Conservation (phyloP, 2,888 invertebrate species). For the Temnothorax ravouxi region DNA sequence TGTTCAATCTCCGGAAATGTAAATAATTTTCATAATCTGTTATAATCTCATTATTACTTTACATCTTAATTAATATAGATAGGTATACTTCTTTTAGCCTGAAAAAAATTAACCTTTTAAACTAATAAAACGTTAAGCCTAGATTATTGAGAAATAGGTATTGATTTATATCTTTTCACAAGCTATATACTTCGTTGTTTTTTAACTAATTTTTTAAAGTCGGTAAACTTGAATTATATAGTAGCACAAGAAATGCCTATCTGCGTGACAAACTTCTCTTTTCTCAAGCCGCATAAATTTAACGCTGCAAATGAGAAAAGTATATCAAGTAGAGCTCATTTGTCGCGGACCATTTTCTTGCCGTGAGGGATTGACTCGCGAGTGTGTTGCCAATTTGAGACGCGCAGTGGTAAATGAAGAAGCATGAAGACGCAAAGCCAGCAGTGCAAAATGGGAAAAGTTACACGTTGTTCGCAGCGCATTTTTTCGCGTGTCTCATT, state of each 20-base stretch:
- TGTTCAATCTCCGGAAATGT: not conserved
- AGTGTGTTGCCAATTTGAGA: slow-evolving; percentile 42
- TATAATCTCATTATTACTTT: not conserved
- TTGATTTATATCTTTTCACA: not conserved
- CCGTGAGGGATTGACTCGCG: slow-evolving; percentile 27
- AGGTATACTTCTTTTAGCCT: not conserved
- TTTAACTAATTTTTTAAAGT: not conserved
- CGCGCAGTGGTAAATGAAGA: slow-evolving; percentile 16
- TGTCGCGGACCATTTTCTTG: slow-evolving; percentile 3
- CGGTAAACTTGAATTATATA: not conserved
- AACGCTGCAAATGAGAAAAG: slow-evolving; percentile 47
- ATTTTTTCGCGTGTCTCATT: slow-evolving; percentile 24
- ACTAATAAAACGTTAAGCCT: not conserved
- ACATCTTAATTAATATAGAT: not conserved
- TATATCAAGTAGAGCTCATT: slow-evolving; percentile 35
- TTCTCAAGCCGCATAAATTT: slow-evolving; percentile 26
- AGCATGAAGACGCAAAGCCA: slow-evolving; percentile 22
- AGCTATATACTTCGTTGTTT: not conserved
- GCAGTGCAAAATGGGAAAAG: slow-evolving; percentile 43
- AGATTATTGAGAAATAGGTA: not conserved
- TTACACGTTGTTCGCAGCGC: slow-evolving; percentile 34
- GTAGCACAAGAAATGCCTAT: not conserved
- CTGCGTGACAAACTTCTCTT: slow-evolving; percentile 22
- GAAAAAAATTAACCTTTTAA: not conserved
- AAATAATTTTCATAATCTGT: not conserved